These are phyloP conservation scores for Antechinus stuartii DNA, from an alignment of 2,113 vertebrate species.

Conservation along the genomic window DNA sequence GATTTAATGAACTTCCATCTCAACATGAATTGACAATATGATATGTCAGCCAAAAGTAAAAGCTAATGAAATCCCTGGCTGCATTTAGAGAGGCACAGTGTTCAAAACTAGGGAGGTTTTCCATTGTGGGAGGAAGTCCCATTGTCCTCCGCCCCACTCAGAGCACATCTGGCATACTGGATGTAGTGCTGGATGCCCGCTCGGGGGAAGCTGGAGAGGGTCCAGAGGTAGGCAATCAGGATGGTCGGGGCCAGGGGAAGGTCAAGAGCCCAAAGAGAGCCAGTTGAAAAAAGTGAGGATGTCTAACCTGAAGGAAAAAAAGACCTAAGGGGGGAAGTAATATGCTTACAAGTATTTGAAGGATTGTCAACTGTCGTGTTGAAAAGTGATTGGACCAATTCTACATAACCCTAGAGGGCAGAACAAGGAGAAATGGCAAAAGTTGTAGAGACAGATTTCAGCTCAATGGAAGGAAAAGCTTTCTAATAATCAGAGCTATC, in stretches of 20 bases:
- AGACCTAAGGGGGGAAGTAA: background rate
- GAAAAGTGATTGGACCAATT: background rate
- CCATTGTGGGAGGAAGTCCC: background rate
- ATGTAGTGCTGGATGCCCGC: background rate
- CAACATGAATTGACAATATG: background rate
- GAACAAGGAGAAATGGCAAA: background rate
- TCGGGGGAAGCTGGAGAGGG: background rate
- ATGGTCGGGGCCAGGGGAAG: background rate
- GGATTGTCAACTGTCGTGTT: background rate
- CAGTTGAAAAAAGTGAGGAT: background rate
- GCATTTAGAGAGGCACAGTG: background rate
- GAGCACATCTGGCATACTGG: background rate
- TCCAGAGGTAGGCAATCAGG: background rate
- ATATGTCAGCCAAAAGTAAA: background rate
- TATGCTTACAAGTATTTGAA: background rate
- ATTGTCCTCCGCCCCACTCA: background rate
- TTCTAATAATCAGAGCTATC: background rate
- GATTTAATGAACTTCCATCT: background rate
- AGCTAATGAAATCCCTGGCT: constrained; percentile 6
- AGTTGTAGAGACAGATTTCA: background rate
- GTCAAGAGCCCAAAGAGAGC: background rate
- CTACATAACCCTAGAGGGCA: background rate
- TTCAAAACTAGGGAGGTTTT: background rate
- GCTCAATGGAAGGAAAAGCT: background rate
- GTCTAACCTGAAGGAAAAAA: background rate